Evolutionary conservation across 2,113 vertebrate species (phyloP).

Genomic region (Vicugna pacos): DNA sequence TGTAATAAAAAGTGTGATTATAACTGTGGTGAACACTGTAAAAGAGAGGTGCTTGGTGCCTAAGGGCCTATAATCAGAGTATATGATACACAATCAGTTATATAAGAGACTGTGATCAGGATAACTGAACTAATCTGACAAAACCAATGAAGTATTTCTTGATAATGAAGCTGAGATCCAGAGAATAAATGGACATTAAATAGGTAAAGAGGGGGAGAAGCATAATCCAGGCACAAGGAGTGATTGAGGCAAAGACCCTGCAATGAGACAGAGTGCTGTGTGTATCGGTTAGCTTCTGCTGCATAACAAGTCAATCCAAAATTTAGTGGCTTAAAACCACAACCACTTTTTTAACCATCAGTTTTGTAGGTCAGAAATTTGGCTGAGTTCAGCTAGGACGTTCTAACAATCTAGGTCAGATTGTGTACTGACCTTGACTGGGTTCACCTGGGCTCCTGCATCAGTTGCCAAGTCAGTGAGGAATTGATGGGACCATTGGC

Average conservation of each 20-base stretch:
- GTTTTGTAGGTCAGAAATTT: background rate
- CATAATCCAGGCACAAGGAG: background rate
- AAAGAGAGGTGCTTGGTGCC: background rate
- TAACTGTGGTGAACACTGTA: background rate
- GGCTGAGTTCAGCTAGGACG: background rate
- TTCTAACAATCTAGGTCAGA: background rate
- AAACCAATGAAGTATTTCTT: background rate
- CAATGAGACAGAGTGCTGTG: fast-evolving
- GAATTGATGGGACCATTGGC: fast-evolving
- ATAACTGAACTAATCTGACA: background rate
- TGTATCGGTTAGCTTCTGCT: background rate
- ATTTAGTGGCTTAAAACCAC: background rate
- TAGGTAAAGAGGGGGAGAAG: background rate
- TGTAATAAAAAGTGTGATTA: constrained; percentile 23
- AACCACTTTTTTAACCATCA: background rate
- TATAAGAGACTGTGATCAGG: background rate
- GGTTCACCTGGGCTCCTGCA: fast-evolving
- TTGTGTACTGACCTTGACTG: background rate
- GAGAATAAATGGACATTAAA: background rate
- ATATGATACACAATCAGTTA: background rate
- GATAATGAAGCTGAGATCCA: background rate
- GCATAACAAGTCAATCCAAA: background rate
- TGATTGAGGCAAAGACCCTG: background rate
- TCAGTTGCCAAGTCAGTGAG: background rate
- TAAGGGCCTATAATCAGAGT: background rate